phyloP scores from a whole-genome alignment of 37 sponge, comb jelly and placozoan genomes.

The Dysidea cf. avara region DNA sequence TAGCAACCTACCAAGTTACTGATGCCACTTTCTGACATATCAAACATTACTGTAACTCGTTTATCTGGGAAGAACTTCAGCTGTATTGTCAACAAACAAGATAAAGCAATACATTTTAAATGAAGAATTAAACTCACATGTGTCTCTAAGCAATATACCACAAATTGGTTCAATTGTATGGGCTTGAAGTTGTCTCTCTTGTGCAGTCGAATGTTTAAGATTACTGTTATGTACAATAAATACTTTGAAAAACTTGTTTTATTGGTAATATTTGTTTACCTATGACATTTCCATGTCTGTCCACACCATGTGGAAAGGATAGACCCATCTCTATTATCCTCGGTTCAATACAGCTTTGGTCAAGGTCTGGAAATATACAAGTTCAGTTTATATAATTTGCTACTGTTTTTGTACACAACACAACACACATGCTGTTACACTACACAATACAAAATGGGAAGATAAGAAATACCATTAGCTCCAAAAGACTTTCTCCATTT shows the following conservation, averaged over 20 bases:
- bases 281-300: conserved; percentile 43
- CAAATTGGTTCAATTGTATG: conserved; percentile 39
- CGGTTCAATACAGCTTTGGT: conserved; percentile 36
- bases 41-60: conserved; percentile 70
- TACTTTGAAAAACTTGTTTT: neutral
- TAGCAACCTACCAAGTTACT: conserved; percentile 42
- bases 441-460: too few relatives aligned
- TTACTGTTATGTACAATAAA: conserved; percentile 24
- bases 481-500: conserved; percentile 59
- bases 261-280: conserved; percentile 22
- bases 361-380: conserved; percentile 9
- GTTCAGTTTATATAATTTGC: neutral
- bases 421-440: too few relatives aligned
- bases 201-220: conserved; percentile 62
- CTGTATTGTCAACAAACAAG: conserved; percentile 8
- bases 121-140: conserved; percentile 74
- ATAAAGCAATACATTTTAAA: too few relatives aligned
- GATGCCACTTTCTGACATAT: conserved; percentile 72
- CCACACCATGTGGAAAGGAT: conserved; percentile 48
- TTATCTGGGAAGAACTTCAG: conserved; percentile 29
- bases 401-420: too few relatives aligned
- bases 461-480: conserved; percentile 56
- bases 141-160: conserved; percentile 71
- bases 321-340: conserved; percentile 37
- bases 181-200: conserved; percentile 53